These are phyloP conservation scores for Taenioides sp. DNA, from an alignment of 2,797 vertebrate genomes.

Conservation along the genomic window DNA sequence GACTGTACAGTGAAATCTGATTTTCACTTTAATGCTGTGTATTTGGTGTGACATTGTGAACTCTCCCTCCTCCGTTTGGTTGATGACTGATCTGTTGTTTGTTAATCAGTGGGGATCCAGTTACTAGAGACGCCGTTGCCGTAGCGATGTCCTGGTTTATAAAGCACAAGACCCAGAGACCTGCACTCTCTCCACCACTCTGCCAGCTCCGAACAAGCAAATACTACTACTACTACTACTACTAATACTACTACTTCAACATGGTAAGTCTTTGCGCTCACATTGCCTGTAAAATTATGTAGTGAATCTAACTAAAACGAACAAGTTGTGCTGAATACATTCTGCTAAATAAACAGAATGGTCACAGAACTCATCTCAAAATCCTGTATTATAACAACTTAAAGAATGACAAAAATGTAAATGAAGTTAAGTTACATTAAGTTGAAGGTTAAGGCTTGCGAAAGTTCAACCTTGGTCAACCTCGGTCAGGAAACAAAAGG, in stretches of 20 bases:
- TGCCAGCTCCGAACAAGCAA: background rate
- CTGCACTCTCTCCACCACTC: background rate
- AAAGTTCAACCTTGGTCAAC: no score
- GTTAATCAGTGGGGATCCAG: slow-evolving; percentile 1
- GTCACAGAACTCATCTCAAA: no score
- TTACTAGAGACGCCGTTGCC: slow-evolving; percentile 4
- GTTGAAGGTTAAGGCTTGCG: no score
- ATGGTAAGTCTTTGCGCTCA: background rate
- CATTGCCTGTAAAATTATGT: background rate
- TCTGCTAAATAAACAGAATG: no score
- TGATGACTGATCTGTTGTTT: background rate
- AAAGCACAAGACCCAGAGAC: background rate
- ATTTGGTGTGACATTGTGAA: background rate
- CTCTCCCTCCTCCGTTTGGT: background rate
- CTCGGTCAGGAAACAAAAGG: no score
- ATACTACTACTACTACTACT: background rate
- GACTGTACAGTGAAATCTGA: background rate
- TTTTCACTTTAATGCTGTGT: background rate
- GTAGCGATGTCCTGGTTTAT: background rate
- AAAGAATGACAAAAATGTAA: no score
- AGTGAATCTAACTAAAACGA: no score
- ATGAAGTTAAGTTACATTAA: no score
- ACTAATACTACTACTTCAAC: background rate
- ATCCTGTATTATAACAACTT: no score
- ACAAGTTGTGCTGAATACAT: no score